phyloP scores from a whole-genome alignment of 2,888 invertebrate species.

The Sphaerophoria rueppellii region DNA sequence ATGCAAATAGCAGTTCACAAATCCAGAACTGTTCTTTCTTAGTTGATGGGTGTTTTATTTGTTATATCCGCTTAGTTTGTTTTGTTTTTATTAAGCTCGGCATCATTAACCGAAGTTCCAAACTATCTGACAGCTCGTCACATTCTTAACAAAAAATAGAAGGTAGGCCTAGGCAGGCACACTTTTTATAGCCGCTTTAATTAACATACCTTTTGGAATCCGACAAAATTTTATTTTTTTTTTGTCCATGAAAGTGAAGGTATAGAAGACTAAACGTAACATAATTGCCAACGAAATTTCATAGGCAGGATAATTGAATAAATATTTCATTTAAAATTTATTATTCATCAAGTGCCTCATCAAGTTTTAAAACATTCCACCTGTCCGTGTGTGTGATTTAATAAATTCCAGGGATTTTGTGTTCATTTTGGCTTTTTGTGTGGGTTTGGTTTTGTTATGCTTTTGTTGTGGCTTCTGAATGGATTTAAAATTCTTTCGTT shows the following conservation, averaged over 20 bases:
- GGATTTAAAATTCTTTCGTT: neutral
- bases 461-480: neutral
- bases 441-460: neutral
- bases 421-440: neutral
- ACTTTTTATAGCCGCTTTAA: too few species aligned
- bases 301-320: neutral
- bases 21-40: neutral
- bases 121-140: too few species aligned
- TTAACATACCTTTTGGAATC: too few species aligned
- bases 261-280: too few species aligned
- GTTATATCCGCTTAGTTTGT: too few species aligned
- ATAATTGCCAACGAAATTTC: neutral
- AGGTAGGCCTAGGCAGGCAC: too few species aligned
- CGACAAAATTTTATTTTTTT: too few species aligned
- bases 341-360: slow-evolving; percentile 20
- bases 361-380: slow-evolving; percentile 27
- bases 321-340: slow-evolving; percentile 18
- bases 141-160: too few species aligned
- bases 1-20: neutral
- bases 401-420: neutral
- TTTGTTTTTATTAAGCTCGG: too few species aligned
- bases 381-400: neutral
- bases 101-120: too few species aligned
- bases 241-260: too few species aligned
- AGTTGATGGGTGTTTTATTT: neutral